Evolutionary conservation across 1,140 invertebrate species (phyloP).

Genomic region (Physella acuta): DNA sequence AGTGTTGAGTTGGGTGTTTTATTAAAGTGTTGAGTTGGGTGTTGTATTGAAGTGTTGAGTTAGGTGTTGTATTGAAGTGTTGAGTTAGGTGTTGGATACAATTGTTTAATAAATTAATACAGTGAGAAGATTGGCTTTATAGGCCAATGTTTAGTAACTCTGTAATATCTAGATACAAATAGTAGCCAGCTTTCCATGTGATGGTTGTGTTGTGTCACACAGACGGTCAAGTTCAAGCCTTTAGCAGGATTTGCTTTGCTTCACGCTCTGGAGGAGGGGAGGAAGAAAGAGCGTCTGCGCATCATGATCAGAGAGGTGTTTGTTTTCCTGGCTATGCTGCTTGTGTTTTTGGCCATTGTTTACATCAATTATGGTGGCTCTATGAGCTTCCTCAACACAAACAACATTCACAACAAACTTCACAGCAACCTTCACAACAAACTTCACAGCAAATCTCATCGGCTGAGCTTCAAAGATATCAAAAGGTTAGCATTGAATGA

Average conservation of each 20-base stretch:
- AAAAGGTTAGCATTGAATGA: too few relatives aligned
- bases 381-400: conserved; percentile 30
- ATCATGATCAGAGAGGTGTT: conserved; percentile 45
- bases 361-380: conserved; percentile 37
- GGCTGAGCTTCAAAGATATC: too few relatives aligned
- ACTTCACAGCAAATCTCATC: too few relatives aligned
- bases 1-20: too few relatives aligned
- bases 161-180: not conserved
- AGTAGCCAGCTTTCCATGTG: not conserved
- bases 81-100: too few relatives aligned
- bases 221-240: conserved; percentile 52
- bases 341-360: conserved; percentile 41
- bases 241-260: conserved; percentile 50
- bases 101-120: too few relatives aligned
- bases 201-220: conserved; percentile 14
- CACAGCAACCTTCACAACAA: conserved; percentile 28
- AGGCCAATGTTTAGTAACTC: conserved; percentile 17
- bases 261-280: conserved; percentile 49
- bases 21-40: too few relatives aligned
- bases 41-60: too few relatives aligned
- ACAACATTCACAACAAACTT: conserved; percentile 36
- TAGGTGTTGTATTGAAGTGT: too few relatives aligned
- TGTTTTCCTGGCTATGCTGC: conserved; percentile 45
- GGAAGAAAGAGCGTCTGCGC: conserved; percentile 43
- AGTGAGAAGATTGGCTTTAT: too few relatives aligned